Conservation (phyloP, 1,140 invertebrate genomes). For the Spodoptera litura region DNA sequence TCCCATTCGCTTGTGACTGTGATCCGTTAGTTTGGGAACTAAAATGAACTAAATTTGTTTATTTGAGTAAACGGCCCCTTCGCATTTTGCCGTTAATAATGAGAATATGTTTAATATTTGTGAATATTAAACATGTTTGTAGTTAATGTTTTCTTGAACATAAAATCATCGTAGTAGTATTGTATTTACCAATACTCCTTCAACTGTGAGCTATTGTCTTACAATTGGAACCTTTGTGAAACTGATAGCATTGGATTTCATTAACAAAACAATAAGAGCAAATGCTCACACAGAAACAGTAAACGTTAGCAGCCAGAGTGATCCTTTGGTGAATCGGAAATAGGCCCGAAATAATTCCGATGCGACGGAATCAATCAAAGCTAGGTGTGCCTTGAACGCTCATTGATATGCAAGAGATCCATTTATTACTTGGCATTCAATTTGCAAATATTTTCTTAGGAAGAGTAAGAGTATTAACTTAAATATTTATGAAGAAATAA, state of each 20-base stretch:
- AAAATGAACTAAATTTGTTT: neutral
- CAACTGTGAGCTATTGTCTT: neutral
- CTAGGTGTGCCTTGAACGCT: conserved; percentile 68
- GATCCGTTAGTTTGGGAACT: neutral
- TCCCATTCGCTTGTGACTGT: conserved; percentile 1
- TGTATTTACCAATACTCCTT: neutral
- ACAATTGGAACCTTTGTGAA: conserved; percentile 19
- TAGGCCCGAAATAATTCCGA: conserved; percentile 73
- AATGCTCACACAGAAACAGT: conserved; percentile 62
- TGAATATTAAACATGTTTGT: no score
- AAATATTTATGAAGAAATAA: conserved; percentile 36
- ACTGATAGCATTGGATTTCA: conserved; percentile 48
- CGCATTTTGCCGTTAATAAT: neutral
- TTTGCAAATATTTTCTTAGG: conserved; percentile 56
- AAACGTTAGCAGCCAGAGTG: conserved; percentile 58
- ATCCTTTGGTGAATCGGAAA: conserved; percentile 71
- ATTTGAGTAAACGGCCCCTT: neutral
- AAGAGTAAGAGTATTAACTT: conserved; percentile 16
- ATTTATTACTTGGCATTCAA: conserved; percentile 74
- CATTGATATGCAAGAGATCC: conserved; percentile 79
- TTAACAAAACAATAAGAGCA: conserved; percentile 57
- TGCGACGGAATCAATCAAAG: conserved; percentile 75
- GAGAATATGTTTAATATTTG: no score
- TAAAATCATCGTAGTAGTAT: no score
- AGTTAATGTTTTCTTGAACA: no score